Base-by-base conservation (phyloP, 2,888 invertebrate genomes). In the Allolobophora icterica region DNA sequence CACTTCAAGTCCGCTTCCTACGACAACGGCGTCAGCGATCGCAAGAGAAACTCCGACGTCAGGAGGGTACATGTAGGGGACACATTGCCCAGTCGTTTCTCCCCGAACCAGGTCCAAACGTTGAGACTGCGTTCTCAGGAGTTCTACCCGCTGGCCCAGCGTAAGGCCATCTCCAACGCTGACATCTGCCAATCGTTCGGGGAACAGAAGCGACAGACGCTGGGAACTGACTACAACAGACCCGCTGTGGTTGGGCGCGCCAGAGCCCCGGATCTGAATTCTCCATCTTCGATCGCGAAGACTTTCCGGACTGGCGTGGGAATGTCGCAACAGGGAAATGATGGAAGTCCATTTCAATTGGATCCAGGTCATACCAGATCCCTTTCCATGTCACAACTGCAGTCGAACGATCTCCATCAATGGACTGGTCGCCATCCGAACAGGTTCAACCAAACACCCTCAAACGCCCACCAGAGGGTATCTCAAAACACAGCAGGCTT, bases 311-410 rank as follows among this genome's bases (percentile, higher is more conserved):
- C 71, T 11, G 71, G 71, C 71, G 71, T 71, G 30, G 71, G 71
- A 71, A 71, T n/a, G n/a, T n/a, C n/a, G 13, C 71, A n/a, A 13
- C 71, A 71, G n/a, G n/a, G 11, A 13, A 71, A n/a, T 71, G 71
- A 11, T 8, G n/a, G 30, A 30, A n/a, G n/a, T 71, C 71, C 30
- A n/a, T 71, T n/a, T 87, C 35, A 19, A 24, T 13, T 34, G 35
- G 87, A 33, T 15, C 11, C 34, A 5, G 34, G 30, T 33, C 35
- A 34, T 33, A 11, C 0, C 87, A 34, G 87, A 24, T 87, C 87
- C 21, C 34, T 87, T 15, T 87, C 87, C 87, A 87, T 87, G 87
- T 87, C 35, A 0, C 87, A 87, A 21, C 87, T 87, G 87, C 83
- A 83, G 45, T 45, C 52, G 52, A 24, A 52, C 11, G 52, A 52